Percentiles rank a stretch among this genome's conserved stretches.
Evolutionary conservation across 2,888 invertebrate genomes (phyloP).

Genomic region (Smittia aterrima): DNA sequence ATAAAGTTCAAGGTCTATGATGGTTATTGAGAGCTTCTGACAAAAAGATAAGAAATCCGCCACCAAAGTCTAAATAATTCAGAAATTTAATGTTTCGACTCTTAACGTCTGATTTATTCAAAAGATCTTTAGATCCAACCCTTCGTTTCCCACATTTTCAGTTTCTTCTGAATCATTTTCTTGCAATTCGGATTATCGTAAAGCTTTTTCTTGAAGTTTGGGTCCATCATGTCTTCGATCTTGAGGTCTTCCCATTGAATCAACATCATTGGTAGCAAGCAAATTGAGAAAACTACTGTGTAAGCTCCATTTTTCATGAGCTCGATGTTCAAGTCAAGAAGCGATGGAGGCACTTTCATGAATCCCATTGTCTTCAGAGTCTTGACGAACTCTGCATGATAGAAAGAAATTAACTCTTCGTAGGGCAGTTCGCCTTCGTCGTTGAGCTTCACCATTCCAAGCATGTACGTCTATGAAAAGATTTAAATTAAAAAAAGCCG

Average conservation of each 20-base stretch:
- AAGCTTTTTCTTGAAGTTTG: conserved; percentile 14
- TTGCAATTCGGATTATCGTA: not conserved
- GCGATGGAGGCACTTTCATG: conserved; percentile 35
- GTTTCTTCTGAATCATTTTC: not conserved
- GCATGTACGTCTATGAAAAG: conserved; percentile 25
- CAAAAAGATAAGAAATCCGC: no score
- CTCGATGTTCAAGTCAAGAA: conserved; percentile 42
- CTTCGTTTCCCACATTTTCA: conserved; percentile 17
- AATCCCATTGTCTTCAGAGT: conserved; percentile 41
- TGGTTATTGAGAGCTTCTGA: no score
- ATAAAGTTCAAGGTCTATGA: no score
- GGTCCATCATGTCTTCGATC: not conserved
- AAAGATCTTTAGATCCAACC: not conserved
- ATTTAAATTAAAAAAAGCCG: no score
- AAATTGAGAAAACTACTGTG: conserved; percentile 19
- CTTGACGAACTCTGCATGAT: conserved; percentile 41
- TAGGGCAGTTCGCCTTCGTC: conserved; percentile 15
- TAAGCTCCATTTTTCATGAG: conserved; percentile 41
- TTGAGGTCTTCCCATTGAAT: not conserved
- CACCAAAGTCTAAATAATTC: no score
- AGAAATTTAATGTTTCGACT: no score
- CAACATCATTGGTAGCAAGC: conserved; percentile 17
- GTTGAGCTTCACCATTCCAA: conserved; percentile 33
- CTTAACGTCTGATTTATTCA: no score
- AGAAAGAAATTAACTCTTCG: conserved; percentile 41